These are phyloP conservation scores for Vulpes vulpes DNA, from an alignment of 2,113 vertebrate species.

Conservation along the genomic window DNA sequence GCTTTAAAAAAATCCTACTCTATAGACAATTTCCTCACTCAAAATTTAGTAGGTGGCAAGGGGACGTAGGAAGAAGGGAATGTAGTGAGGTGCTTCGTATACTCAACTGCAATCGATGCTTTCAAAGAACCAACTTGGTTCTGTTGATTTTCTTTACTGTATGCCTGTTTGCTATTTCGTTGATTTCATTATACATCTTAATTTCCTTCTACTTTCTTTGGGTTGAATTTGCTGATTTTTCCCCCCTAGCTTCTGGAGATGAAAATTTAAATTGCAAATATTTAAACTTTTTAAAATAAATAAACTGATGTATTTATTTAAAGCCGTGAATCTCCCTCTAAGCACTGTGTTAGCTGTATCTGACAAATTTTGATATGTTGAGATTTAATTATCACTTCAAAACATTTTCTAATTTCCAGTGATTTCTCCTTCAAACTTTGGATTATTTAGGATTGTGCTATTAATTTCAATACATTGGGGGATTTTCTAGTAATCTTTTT, in stretches of 20 bases:
- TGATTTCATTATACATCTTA: not conserved
- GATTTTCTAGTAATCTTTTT: not conserved
- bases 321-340: not conserved
- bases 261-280: not conserved
- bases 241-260: not conserved
- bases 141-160: constrained; percentile 5
- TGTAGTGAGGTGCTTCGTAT: not conserved
- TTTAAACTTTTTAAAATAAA: not conserved
- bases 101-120: not conserved
- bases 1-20: constrained; percentile 32
- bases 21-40: constrained; percentile 25
- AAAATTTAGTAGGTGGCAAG: not conserved
- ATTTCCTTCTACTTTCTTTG: not conserved
- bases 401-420: not conserved
- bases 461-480: not conserved
- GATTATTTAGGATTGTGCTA: not conserved
- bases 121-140: not conserved
- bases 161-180: not conserved
- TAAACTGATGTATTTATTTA: not conserved
- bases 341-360: not conserved
- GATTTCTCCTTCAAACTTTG: not conserved
- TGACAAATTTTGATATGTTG: not conserved
- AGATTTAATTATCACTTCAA: not conserved
- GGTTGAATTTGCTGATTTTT: not conserved
- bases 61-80: not conserved